Conservation (phyloP, 2,797 vertebrate species). For the Linurgus olivaceus region DNA sequence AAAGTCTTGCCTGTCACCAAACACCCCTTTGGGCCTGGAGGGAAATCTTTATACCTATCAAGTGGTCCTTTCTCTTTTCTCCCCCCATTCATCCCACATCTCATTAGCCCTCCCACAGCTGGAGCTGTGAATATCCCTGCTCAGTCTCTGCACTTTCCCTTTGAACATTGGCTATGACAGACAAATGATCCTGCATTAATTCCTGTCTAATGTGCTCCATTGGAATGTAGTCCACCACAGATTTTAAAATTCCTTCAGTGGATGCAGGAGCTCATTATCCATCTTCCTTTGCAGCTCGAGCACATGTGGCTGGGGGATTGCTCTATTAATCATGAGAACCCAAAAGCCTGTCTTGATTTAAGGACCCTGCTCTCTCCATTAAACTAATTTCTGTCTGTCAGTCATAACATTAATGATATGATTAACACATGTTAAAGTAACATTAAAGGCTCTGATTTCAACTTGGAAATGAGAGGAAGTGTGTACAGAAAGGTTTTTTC, state of each 20-base stretch:
- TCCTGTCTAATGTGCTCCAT: not conserved
- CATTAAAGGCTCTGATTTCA: not conserved
- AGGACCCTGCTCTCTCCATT: constrained; percentile 43
- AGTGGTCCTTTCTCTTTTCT: not conserved
- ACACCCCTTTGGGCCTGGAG: not conserved
- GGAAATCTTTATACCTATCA: not conserved
- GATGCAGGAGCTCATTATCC: constrained; percentile 22
- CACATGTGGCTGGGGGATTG: constrained; percentile 2
- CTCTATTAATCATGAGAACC: constrained; percentile 46
- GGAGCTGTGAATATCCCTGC: not conserved
- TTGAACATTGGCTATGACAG: not conserved
- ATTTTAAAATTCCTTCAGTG: constrained; percentile 1
- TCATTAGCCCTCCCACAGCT: not conserved
- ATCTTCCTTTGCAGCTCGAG: not conserved
- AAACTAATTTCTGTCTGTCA: constrained; percentile 41
- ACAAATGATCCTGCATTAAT: not conserved
- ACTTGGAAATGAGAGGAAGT: not conserved
- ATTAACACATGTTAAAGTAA: constrained; percentile 15
- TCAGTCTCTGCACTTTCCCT: not conserved
- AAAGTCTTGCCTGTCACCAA: not conserved
- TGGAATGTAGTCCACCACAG: not conserved
- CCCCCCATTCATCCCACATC: not conserved
- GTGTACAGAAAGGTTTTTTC: not conserved
- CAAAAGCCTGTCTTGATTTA: constrained; percentile 59
- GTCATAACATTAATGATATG: constrained; percentile 29